phyloP scores from a whole-genome alignment of 2,797 vertebrate species.

The Arnoldichthys spilopterus region DNA sequence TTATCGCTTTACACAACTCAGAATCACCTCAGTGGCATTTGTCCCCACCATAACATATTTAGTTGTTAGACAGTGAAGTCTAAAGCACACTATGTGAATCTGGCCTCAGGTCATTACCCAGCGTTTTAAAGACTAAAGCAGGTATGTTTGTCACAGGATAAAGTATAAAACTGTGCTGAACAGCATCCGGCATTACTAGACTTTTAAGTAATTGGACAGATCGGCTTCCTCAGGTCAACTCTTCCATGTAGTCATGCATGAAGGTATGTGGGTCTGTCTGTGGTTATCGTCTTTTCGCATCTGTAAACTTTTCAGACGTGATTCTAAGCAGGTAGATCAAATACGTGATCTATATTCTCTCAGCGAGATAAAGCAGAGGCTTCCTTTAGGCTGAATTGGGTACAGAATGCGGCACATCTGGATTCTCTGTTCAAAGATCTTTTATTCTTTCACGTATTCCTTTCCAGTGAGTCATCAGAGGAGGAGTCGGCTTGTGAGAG shows the following conservation, averaged over 20 bases:
- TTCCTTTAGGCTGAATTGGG: not conserved
- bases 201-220: not conserved
- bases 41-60: too few species aligned
- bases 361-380: not conserved
- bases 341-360: not conserved
- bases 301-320: not conserved
- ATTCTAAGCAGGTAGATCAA: not conserved
- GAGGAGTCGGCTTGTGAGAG: slow-evolving; percentile 73
- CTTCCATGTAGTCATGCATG: not conserved
- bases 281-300: not conserved
- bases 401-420: slow-evolving; percentile 24
- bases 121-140: not conserved
- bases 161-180: not conserved
- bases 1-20: not conserved
- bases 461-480: slow-evolving; percentile 77
- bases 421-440: not conserved
- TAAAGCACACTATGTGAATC: not conserved
- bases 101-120: not conserved
- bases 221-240: not conserved
- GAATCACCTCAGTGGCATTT: too few species aligned
- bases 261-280: not conserved
- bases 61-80: not conserved
- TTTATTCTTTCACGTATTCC: slow-evolving; percentile 10
- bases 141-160: too few species aligned
- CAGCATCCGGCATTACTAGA: not conserved